phyloP scores from a whole-genome alignment of 2,797 vertebrate genomes.

The Lacerta agilis region DNA sequence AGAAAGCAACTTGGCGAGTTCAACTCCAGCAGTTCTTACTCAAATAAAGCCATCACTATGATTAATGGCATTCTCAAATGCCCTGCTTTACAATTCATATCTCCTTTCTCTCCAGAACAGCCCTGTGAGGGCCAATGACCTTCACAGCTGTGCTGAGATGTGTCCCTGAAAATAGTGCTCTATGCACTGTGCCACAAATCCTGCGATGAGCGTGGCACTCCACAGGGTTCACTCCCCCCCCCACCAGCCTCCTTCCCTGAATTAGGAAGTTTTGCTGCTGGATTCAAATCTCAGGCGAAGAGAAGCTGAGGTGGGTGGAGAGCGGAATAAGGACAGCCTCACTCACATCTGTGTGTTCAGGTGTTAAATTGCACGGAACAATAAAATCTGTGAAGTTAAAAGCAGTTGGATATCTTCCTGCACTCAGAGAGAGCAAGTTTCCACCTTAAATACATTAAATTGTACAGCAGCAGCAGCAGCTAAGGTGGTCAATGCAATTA shows the following conservation, averaged over 20 bases:
- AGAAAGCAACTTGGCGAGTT: not conserved
- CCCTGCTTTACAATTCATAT: slow-evolving; percentile 31
- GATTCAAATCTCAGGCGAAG: not conserved
- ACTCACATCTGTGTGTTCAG: slow-evolving; percentile 55
- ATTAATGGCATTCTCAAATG: slow-evolving; percentile 61
- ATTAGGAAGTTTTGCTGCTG: not conserved
- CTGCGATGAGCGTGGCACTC: not conserved
- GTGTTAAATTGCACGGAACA: slow-evolving; percentile 43
- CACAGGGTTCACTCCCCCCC: not conserved
- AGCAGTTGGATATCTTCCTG: slow-evolving; percentile 56
- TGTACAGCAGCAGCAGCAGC: slow-evolving; percentile 75
- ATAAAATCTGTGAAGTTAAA: slow-evolving; percentile 52
- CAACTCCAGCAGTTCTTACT: slow-evolving; percentile 40
- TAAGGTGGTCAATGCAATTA: slow-evolving; percentile 89
- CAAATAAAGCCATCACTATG: slow-evolving; percentile 43
- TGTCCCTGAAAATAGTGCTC: not conserved
- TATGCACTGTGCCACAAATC: not conserved
- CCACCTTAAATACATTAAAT: slow-evolving; percentile 86
- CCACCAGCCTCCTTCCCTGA: not conserved
- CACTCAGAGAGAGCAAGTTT: slow-evolving; percentile 63
- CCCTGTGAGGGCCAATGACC: not conserved
- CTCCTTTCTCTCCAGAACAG: slow-evolving; percentile 59
- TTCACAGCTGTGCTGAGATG: not conserved
- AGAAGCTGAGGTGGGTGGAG: not conserved
- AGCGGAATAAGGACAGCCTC: not conserved